Base-by-base conservation (phyloP, 2,797 vertebrate genomes). In the Fratercula arctica region DNA sequence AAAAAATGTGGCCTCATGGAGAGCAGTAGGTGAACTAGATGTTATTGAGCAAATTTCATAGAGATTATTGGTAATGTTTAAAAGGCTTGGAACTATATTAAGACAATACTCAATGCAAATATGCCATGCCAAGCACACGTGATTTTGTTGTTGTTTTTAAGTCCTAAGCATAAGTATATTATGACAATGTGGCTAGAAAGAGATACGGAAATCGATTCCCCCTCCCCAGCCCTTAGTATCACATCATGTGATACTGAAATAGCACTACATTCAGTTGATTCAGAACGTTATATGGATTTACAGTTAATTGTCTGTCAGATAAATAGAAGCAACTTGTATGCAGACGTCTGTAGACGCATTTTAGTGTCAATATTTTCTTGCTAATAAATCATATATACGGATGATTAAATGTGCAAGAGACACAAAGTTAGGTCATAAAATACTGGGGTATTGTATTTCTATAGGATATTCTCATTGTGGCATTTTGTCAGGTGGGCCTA, bases 161-260 rank as follows among this genome's bases (percentile, higher is more conserved):
- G 41, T 72, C 13, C 31, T 16, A 82, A 59, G 25, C n/a, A 35
- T n/a, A 69, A 69, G 5, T 29, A 29, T 46, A 17, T 59, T 46
- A 19, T 70, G 41, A n/a, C n/a, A 59, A 7, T 0, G 2, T 68
- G 16, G 9, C 43, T 84, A 85, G 77, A 60, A 86, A 77, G 24
- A 87, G 26, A 59, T 26, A 35, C 1, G 4, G 21, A 57, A 88
- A 83, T 61, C 0, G 0, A 46, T 88, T 57, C 6, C 10, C 4
- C 29, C 16, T 56, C 31, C 37, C 29, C 17, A 59, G 23, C 5
- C 48, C 24, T 79, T 76, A 56, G 8, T 31, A 56, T 59, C 43
- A 35, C 19, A 53, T 23, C 13, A 5, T 41, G 23, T 17, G 16
- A 59, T 89, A 33, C 28, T 74, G 63, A 75, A 93, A 41, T 35